A percentile compares a stretch with the other conserved stretches of the same genome.
These are phyloP conservation scores for Solea senegalensis DNA, from an alignment of 2,113 vertebrate genomes.

Conservation along the genomic window DNA sequence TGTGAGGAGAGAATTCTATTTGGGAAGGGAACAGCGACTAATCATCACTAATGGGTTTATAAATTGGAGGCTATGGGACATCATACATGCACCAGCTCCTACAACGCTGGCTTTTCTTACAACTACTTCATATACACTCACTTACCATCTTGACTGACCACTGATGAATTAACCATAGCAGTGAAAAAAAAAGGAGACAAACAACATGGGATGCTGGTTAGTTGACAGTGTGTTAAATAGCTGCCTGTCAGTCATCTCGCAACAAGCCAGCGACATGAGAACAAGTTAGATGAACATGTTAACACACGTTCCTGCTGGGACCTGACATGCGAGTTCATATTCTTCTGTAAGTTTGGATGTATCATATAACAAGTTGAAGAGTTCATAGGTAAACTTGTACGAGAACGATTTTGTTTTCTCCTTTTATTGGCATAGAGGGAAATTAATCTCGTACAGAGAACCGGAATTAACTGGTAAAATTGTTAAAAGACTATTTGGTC, in stretches of 20 bases:
- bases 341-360: too few species aligned
- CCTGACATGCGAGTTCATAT: too few species aligned
- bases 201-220: slow-evolving; percentile 66
- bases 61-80: slow-evolving; percentile 17
- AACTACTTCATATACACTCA: slow-evolving; percentile 52
- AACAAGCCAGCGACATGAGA: not conserved
- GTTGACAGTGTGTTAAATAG: slow-evolving; percentile 27
- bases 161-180: slow-evolving; percentile 80
- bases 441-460: too few species aligned
- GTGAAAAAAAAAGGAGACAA: slow-evolving; percentile 79
- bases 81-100: slow-evolving; percentile 1
- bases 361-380: too few species aligned
- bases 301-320: too few species aligned
- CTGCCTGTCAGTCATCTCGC: not conserved
- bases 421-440: too few species aligned
- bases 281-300: too few species aligned
- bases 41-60: slow-evolving; percentile 27
- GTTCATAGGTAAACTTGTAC: too few species aligned
- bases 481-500: too few species aligned
- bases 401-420: too few species aligned
- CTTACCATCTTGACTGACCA: slow-evolving; percentile 97
- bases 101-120: slow-evolving; percentile 1
- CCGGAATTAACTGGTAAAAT: too few species aligned
- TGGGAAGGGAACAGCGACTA: not conserved
- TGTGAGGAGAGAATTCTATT: slow-evolving; percentile 1